phyloP scores from a whole-genome alignment of 2,113 vertebrate genomes.

The Oncorhynchus mykiss region DNA sequence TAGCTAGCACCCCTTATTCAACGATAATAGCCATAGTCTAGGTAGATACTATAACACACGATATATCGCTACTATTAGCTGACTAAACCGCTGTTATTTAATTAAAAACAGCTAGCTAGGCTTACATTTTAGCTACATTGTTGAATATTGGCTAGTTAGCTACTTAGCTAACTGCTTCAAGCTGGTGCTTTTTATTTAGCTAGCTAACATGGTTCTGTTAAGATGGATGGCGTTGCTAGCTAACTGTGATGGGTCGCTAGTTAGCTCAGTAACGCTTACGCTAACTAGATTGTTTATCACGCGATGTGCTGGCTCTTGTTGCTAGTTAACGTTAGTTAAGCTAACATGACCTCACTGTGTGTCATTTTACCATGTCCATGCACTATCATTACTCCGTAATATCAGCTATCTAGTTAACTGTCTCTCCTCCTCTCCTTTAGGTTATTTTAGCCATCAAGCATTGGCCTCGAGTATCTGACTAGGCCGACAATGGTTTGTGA shows the following conservation, averaged over 20 bases:
- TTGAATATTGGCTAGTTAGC: slow-evolving; percentile 2
- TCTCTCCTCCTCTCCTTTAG: too few species aligned
- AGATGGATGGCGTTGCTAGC: not conserved
- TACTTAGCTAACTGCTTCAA: slow-evolving; percentile 9
- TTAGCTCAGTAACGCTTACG: not conserved
- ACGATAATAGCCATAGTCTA: not conserved
- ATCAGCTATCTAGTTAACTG: too few species aligned
- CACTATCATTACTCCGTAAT: too few species aligned
- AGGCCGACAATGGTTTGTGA: too few species aligned
- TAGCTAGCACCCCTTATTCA: not conserved
- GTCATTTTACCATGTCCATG: too few species aligned
- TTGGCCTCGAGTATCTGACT: too few species aligned
- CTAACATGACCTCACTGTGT: too few species aligned
- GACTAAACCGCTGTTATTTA: not conserved
- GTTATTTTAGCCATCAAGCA: too few species aligned
- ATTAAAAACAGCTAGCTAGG: slow-evolving; percentile 13
- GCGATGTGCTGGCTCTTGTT: too few species aligned
- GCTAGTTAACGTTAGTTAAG: too few species aligned
- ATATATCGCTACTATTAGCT: not conserved
- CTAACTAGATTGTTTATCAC: too few species aligned
- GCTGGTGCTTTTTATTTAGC: slow-evolving; percentile 22
- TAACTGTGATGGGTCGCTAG: too few species aligned
- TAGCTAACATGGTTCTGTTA: slow-evolving; percentile 1
- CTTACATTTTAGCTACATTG: not conserved
- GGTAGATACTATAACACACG: not conserved